phyloP scores from a whole-genome alignment of 2,113 vertebrate species.

The Cyprinodon tularosa region DNA sequence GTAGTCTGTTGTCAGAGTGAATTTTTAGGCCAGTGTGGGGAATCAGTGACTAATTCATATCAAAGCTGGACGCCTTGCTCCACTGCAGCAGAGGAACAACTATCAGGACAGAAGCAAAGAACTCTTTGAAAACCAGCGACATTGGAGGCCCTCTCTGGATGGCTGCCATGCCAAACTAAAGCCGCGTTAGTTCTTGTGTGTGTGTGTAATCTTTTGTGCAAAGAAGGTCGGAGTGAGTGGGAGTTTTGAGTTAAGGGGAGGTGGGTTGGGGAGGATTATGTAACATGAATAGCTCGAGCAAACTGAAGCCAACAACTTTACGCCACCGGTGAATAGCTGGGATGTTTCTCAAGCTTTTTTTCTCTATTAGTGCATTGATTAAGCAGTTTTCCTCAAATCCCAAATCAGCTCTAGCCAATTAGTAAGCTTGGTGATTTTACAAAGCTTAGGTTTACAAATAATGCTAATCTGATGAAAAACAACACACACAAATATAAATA shows the following conservation, averaged over 20 bases:
- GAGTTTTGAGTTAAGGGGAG: not conserved
- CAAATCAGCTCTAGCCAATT: constrained; percentile 6
- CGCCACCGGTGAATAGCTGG: constrained; percentile 45
- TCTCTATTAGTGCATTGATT: constrained; percentile 34
- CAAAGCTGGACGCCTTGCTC: constrained; percentile 60
- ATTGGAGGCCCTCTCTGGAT: constrained; percentile 67
- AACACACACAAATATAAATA: not conserved
- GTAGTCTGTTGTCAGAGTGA: not conserved
- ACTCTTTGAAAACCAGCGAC: constrained; percentile 69
- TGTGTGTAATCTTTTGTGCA: constrained; percentile 57
- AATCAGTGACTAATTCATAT: constrained; percentile 63
- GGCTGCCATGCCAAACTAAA: constrained; percentile 57
- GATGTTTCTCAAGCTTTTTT: constrained; percentile 51
- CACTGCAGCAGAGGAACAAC: constrained; percentile 52
- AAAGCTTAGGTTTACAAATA: not conserved
- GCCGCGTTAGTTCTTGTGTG: constrained; percentile 39
- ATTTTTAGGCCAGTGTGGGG: constrained; percentile 32
- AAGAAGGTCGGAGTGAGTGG: constrained; percentile 5
- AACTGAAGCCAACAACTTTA: constrained; percentile 64
- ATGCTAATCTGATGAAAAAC: not conserved
- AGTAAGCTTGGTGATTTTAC: constrained; percentile 12
- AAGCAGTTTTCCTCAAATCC: constrained; percentile 45
- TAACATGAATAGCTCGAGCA: constrained; percentile 63
- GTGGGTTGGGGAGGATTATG: constrained; percentile 40
- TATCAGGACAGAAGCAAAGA: constrained; percentile 68